Conservation (phyloP, 92 coral and sea anemone species). For the Bergia sp. region DNA sequence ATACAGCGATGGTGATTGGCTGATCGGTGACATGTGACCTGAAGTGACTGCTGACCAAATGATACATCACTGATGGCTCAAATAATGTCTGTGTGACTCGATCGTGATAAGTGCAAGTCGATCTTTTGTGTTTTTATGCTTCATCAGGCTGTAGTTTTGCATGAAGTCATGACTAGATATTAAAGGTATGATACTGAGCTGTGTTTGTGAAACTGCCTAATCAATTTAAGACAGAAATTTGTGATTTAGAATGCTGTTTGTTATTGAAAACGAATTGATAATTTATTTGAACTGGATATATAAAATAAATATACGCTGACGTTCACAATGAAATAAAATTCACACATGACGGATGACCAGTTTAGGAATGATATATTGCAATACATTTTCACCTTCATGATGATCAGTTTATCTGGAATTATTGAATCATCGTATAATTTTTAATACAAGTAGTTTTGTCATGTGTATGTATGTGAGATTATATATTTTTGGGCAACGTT, state of each 20-base stretch:
- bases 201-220: neutral
- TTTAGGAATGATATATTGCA: slow-evolving; percentile 2
- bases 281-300: slow-evolving; percentile 1
- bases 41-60: slow-evolving; percentile 24
- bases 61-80: slow-evolving; percentile 28
- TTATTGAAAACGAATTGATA: slow-evolving; percentile 1
- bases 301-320: slow-evolving; percentile 2
- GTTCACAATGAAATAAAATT: neutral
- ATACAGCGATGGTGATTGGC: slow-evolving; percentile 21
- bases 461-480: slow-evolving; percentile 3
- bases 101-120: slow-evolving; percentile 26
- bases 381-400: slow-evolving; percentile 3
- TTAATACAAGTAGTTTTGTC: slow-evolving; percentile 2
- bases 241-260: neutral
- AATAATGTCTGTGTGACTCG: slow-evolving; percentile 26
- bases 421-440: slow-evolving; percentile 1
- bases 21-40: too few species aligned
- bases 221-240: too few species aligned
- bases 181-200: slow-evolving; percentile 4
- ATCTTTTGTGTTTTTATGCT: slow-evolving; percentile 19
- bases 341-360: slow-evolving; percentile 7
- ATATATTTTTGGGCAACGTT: slow-evolving; percentile 3
- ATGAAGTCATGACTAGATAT: too few species aligned
- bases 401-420: slow-evolving; percentile 3
- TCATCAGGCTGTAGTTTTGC: slow-evolving; percentile 17